Conservation (phyloP, 2,113 vertebrate genomes). For the Chlorocebus sabaeus region DNA sequence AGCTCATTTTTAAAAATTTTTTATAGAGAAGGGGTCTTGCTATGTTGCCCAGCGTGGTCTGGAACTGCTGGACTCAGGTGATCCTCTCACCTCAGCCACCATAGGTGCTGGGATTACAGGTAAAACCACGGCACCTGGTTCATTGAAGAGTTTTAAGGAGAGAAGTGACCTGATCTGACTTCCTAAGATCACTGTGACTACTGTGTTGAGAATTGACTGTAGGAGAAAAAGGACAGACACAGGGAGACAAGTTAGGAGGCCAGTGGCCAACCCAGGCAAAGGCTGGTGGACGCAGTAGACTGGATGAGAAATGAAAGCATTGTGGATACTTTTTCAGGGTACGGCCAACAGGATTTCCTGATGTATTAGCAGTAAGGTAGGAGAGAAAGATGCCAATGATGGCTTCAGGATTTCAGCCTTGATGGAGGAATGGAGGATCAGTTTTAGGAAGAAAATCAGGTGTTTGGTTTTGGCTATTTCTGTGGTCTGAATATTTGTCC, state of each 20-base stretch:
- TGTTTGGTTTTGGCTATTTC: not conserved
- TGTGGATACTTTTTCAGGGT: not conserved
- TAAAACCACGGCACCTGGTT: no score
- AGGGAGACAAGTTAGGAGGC: not conserved
- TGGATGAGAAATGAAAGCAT: accelerated
- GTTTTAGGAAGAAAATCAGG: not conserved
- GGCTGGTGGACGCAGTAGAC: accelerated
- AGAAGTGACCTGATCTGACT: not conserved
- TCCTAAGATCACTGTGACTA: not conserved
- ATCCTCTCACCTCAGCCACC: no score
- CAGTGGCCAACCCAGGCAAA: accelerated
- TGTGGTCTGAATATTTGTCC: not conserved
- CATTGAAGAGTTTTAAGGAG: not conserved
- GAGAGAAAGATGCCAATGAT: not conserved
- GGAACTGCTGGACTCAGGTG: no score
- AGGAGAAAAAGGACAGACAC: not conserved
- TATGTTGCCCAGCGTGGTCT: no score
- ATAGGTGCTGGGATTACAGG: no score
- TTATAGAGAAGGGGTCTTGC: no score
- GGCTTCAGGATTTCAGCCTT: not conserved
- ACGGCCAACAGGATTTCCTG: not conserved
- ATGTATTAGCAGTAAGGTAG: accelerated
- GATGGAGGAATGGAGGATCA: not conserved
- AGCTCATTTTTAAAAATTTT: no score
- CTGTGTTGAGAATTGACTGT: not conserved